These are phyloP conservation scores for Machimus rusticus DNA, from an alignment of 2,888 invertebrate genomes.

Conservation along the genomic window DNA sequence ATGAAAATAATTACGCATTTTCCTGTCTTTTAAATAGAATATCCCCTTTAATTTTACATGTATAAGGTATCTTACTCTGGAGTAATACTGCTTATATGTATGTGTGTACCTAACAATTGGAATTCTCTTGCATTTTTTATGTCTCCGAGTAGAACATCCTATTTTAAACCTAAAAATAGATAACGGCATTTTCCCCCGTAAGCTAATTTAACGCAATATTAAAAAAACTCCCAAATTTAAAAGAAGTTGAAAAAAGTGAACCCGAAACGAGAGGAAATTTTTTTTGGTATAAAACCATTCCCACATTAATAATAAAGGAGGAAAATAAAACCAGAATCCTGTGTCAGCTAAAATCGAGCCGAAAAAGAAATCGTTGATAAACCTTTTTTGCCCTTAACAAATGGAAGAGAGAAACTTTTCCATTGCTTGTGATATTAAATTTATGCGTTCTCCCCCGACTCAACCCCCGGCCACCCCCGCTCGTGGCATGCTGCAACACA, in stretches of 20 bases:
- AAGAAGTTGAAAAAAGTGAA: neutral
- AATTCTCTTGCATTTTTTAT: neutral
- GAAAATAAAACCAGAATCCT: constrained; percentile 1
- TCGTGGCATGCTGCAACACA: neutral
- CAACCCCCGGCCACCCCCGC: neutral
- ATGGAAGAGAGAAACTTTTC: constrained; percentile 26
- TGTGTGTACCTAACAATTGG: neutral
- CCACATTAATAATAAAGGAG: neutral
- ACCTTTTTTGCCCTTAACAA: constrained; percentile 21
- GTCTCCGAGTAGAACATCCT: neutral
- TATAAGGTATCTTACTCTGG: neutral
- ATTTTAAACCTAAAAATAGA: neutral
- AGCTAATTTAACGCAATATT: neutral
- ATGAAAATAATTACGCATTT: no score
- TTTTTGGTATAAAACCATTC: neutral
- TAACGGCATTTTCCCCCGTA: neutral
- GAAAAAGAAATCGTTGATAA: constrained; percentile 4
- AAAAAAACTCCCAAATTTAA: neutral
- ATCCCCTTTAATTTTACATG: neutral
- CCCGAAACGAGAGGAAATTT: neutral
- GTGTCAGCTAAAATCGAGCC: neutral
- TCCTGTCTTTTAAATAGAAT: no score
- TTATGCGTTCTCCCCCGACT: neutral
- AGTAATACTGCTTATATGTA: neutral
- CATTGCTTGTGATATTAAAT: constrained; percentile 27